Percentiles rank a stretch among this genome's conserved stretches.
These are phyloP conservation scores for Sipha maydis DNA, from an alignment of 2,888 invertebrate species.

Conservation along the genomic window DNA sequence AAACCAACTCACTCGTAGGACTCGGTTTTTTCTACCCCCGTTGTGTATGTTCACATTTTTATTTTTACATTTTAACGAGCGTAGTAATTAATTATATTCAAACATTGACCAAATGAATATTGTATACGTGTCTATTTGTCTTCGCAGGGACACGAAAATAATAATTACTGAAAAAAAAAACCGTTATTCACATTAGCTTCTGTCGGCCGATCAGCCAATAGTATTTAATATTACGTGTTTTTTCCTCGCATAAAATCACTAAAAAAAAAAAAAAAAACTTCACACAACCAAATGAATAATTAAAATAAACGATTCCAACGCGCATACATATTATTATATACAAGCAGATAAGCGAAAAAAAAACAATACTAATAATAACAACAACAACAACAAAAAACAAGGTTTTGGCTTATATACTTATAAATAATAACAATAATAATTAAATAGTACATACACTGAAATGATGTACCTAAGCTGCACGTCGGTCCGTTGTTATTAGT, in stretches of 20 bases:
- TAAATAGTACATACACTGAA: neutral
- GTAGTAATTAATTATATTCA: slow-evolving; percentile 39
- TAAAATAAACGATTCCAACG: slow-evolving; percentile 17
- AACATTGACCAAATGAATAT: neutral
- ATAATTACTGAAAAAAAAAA: slow-evolving; percentile 2
- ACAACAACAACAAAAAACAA: neutral
- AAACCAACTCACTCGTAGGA: neutral
- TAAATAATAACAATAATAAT: slow-evolving; percentile 27
- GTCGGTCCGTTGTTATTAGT: neutral
- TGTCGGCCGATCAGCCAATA: neutral
- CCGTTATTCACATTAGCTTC: slow-evolving; percentile 18
- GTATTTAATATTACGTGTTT: neutral
- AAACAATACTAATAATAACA: neutral
- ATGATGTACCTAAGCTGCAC: neutral
- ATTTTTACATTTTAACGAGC: slow-evolving; percentile 1
- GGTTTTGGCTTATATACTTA: slow-evolving; percentile 6
- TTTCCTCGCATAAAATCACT: neutral
- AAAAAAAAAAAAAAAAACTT: slow-evolving; percentile 13
- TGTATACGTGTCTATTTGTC: neutral
- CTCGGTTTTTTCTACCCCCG: neutral
- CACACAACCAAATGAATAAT: neutral
- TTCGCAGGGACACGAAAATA: slow-evolving; percentile 29
- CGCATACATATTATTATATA: neutral
- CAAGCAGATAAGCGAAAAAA: neutral
- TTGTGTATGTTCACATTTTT: neutral